Evolutionary conservation across 2,888 invertebrate species (phyloP).

Genomic region (Scaptodrosophila latifasciaeformis): DNA sequence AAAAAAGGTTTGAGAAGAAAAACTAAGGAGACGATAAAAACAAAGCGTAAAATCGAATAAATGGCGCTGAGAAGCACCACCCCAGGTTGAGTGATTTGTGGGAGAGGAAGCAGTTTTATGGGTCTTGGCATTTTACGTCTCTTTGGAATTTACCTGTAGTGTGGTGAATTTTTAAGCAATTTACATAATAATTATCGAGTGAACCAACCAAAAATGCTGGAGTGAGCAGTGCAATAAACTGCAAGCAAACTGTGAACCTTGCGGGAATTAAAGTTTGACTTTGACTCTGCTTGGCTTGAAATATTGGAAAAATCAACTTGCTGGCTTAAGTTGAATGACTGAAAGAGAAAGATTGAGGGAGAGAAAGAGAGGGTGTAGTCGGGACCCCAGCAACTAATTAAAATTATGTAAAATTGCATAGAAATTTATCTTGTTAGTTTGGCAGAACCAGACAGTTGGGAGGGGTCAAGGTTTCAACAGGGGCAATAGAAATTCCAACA

Average conservation of each 20-base stretch:
- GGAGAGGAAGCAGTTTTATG: background rate
- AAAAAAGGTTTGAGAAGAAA: too few relatives aligned
- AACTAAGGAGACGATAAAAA: too few relatives aligned
- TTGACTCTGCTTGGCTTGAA: too few relatives aligned
- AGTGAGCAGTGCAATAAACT: constrained; percentile 16
- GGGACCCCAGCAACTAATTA: constrained; percentile 11
- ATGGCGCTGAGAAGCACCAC: too few relatives aligned
- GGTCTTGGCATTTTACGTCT: too few relatives aligned
- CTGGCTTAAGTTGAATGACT: too few relatives aligned
- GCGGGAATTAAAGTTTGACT: constrained; percentile 9
- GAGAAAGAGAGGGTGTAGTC: constrained; percentile 5
- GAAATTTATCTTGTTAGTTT: constrained; percentile 9
- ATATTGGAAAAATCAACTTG: constrained; percentile 52
- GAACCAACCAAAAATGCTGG: constrained; percentile 11
- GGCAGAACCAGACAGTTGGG: background rate
- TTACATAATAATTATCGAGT: constrained; percentile 67
- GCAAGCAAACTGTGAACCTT: background rate
- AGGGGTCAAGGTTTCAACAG: too few relatives aligned
- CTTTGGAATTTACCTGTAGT: constrained; percentile 60
- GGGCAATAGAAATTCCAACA: constrained; percentile 6
- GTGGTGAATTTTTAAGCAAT: constrained; percentile 66
- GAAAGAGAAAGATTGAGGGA: too few relatives aligned
- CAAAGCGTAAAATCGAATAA: too few relatives aligned
- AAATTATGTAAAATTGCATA: constrained; percentile 2
- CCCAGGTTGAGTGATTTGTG: background rate